phyloP scores from a whole-genome alignment of 1,140 invertebrate species.

The Dendrolimus punctatus region DNA sequence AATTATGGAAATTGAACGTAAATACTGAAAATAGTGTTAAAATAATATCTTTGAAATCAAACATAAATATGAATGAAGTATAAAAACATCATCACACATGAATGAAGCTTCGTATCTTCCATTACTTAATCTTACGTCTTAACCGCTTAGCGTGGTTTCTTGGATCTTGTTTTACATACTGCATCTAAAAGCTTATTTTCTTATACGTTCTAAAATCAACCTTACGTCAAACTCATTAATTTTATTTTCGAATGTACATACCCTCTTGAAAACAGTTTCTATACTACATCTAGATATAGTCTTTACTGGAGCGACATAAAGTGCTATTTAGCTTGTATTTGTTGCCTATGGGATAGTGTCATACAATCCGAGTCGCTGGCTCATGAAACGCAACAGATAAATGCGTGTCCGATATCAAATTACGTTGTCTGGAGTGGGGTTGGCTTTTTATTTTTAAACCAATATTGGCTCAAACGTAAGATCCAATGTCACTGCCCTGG shows the following conservation, averaged over 20 bases:
- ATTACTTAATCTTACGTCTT: constrained; percentile 9
- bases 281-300: constrained; percentile 14
- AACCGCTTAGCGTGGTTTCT: constrained; percentile 30
- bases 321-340: constrained; percentile 17
- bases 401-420: constrained; percentile 54
- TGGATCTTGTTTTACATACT: constrained; percentile 42
- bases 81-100: no score
- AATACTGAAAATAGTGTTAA: no score
- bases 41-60: no score
- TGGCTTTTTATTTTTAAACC: background rate
- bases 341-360: constrained; percentile 35
- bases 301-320: constrained; percentile 16
- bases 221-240: no score
- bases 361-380: constrained; percentile 47
- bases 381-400: constrained; percentile 58
- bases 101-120: constrained; percentile 3
- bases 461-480: background rate
- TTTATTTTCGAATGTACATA: no score
- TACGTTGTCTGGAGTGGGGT: constrained; percentile 23
- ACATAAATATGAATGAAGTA: background rate
- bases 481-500: no score
- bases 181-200: constrained; percentile 1
- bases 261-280: background rate
- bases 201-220: constrained; percentile 15
- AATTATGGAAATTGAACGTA: no score